A percentile compares a stretch with the other conserved stretches of the same genome.
These are phyloP conservation scores for Actinopyga echinites DNA, from an alignment of 53 echinoderm and acorn worm genomes.

Conservation along the genomic window DNA sequence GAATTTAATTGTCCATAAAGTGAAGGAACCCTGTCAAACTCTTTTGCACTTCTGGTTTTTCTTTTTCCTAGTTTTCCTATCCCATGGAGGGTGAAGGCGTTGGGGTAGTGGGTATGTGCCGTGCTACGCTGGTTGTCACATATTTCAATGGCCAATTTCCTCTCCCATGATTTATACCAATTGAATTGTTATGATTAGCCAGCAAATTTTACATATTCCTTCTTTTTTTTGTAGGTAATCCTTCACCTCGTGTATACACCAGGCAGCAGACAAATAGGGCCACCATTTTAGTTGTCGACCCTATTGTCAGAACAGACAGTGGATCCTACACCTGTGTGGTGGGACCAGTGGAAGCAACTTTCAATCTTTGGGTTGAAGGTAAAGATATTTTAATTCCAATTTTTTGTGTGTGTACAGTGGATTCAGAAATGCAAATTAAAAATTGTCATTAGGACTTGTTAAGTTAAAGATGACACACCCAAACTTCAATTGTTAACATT, in stretches of 20 bases:
- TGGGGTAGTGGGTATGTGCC: no score
- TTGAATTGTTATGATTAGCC: no score
- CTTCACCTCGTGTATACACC: conserved; percentile 55
- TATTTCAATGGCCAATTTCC: neutral
- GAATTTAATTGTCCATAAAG: no score
- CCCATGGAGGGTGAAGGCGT: no score
- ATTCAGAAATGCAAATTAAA: no score
- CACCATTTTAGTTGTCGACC: conserved; percentile 68
- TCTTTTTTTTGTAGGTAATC: neutral
- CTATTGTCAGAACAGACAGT: conserved; percentile 54
- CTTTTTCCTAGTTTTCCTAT: no score
- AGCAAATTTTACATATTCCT: neutral
- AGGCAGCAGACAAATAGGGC: conserved; percentile 44
- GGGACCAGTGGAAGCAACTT: conserved; percentile 63
- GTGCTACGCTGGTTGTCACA: no score
- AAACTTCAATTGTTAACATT: no score
- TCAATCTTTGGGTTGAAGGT: conserved; percentile 73
- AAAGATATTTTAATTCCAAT: neutral
- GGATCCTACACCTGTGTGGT: conserved; percentile 76
- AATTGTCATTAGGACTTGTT: no score
- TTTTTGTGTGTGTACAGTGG: neutral
- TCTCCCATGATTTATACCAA: neutral
- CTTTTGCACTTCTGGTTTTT: no score
- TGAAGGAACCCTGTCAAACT: no score
- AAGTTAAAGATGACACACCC: no score